A percentile compares a stretch with the other conserved stretches of the same genome.
These are phyloP conservation scores for Drosophila mulleri DNA, from an alignment of 2,888 invertebrate genomes.

Conservation along the genomic window DNA sequence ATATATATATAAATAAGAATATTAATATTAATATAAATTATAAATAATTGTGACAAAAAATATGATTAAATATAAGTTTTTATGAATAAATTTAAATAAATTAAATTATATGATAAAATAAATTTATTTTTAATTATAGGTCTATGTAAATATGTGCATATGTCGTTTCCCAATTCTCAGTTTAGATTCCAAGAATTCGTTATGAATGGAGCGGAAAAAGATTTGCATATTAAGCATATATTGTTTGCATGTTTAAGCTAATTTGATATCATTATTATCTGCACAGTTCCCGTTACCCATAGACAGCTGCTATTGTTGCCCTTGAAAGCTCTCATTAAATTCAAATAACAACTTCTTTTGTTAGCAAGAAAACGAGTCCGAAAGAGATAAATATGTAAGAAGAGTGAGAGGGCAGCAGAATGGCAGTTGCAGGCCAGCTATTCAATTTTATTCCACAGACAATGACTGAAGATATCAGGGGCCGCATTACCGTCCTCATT, in stretches of 20 bases:
- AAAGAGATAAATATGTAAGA: background rate
- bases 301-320: background rate
- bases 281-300: no score
- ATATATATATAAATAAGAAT: no score
- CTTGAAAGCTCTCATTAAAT: background rate
- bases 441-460: background rate
- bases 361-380: background rate
- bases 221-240: no score
- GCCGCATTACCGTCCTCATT: background rate
- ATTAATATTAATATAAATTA: no score
- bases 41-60: background rate
- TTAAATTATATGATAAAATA: no score
- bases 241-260: no score
- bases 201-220: no score
- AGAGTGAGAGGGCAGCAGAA: background rate
- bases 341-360: background rate
- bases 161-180: background rate
- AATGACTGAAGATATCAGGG: background rate
- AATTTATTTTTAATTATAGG: background rate
- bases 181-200: no score
- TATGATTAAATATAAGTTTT: no score
- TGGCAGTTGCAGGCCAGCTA: background rate
- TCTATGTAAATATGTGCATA: background rate
- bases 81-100: no score
- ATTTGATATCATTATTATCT: no score